Evolutionary conservation across 2,888 invertebrate genomes (phyloP).

Genomic region (Nasonovia ribisnigri): DNA sequence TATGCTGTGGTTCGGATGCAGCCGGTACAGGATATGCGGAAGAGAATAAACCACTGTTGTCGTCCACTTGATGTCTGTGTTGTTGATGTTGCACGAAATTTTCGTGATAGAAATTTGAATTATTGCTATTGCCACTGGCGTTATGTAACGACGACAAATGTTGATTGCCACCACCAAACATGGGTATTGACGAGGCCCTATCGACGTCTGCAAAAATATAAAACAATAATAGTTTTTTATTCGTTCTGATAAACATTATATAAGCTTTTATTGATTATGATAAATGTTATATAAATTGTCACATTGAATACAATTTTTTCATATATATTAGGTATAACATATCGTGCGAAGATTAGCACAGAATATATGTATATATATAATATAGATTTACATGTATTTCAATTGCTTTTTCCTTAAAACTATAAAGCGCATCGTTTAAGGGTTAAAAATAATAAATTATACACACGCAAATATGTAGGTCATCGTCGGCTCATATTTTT

Average conservation of each 20-base stretch:
- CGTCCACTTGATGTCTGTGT: slow-evolving; percentile 13
- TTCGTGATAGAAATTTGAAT: slow-evolving; percentile 27
- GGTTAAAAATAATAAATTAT: background rate
- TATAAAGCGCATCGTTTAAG: background rate
- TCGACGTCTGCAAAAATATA: slow-evolving; percentile 39
- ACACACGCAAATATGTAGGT: slow-evolving; percentile 9
- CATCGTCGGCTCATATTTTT: slow-evolving; percentile 18
- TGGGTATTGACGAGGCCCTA: slow-evolving; percentile 21
- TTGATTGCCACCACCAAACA: slow-evolving; percentile 27
- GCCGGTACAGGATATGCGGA: slow-evolving; percentile 34
- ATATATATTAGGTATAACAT: background rate
- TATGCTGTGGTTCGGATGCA: slow-evolving; percentile 36
- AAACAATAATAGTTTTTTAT: background rate
- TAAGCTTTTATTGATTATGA: background rate
- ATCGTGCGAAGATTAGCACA: background rate
- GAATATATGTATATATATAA: no score
- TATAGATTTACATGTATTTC: background rate
- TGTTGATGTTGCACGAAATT: slow-evolving; percentile 47
- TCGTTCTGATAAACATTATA: background rate
- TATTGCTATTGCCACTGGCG: background rate
- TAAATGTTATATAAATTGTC: background rate
- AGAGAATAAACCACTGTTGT: slow-evolving; percentile 19
- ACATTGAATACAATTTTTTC: background rate
- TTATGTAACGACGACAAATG: slow-evolving; percentile 19
- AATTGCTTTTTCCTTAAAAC: background rate